Percentiles rank a stretch among this genome's conserved stretches.
Evolutionary conservation across 2,113 vertebrate species (phyloP).

Genomic region (Promerops cafer): DNA sequence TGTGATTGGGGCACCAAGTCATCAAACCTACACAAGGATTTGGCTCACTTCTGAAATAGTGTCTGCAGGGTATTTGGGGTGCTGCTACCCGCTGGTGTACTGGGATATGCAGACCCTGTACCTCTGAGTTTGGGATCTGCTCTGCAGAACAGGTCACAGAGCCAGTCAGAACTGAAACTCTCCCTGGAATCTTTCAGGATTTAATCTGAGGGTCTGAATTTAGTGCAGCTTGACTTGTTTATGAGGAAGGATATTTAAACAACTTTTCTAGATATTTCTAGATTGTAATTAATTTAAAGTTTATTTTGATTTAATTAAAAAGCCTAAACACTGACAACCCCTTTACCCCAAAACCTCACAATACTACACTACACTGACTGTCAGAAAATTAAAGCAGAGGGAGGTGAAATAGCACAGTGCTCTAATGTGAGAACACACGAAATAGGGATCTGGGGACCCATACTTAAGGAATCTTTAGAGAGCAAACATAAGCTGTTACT

Average conservation of each 20-base stretch:
- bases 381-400: not conserved
- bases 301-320: not conserved
- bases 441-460: not conserved
- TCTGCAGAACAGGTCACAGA: not conserved
- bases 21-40: not conserved
- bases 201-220: not conserved
- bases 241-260: not conserved
- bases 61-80: not conserved
- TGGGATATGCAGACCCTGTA: not conserved
- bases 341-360: rapidly evolving
- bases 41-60: not conserved
- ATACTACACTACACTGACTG: not conserved
- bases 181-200: not conserved
- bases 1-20: not conserved
- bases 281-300: not conserved
- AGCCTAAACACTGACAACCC: not conserved
- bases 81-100: not conserved
- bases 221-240: not conserved
- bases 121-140: not conserved
- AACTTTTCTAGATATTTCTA: not conserved
- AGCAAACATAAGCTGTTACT: not conserved
- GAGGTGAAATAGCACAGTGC: not conserved
- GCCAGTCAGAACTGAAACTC: not conserved
- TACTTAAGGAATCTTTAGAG: not conserved
- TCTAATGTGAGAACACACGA: not conserved